Base-by-base conservation (phyloP, 1,140 invertebrate species). In the Achatina immaculata region DNA sequence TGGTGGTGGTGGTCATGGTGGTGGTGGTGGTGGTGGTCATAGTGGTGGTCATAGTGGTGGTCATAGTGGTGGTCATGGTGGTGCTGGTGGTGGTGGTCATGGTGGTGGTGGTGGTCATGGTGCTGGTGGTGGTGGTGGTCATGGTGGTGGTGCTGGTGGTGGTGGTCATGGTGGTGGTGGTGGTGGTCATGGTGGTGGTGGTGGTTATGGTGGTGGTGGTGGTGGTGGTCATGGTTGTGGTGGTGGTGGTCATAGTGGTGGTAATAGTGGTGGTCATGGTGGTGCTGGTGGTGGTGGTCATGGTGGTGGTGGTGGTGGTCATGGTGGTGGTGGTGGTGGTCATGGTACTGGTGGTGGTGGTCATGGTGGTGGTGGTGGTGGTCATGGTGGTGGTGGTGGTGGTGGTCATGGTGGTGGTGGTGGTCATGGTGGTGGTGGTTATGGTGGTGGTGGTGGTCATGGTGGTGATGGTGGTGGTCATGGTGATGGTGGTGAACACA, bases 31-130 rank as follows among this genome's bases (percentile, higher is more conserved):
- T n/a, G n/a, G n/a, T n/a, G n/a, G n/a, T n/a, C n/a, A n/a, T n/a
- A n/a, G n/a, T n/a, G n/a, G n/a, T n/a, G n/a, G n/a, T n/a, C n/a
- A n/a, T n/a, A n/a, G n/a, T n/a, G n/a, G n/a, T n/a, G n/a, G n/a
- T n/a, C n/a, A n/a, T n/a, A n/a, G n/a, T n/a, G n/a, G n/a, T n/a
- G n/a, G n/a, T n/a, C n/a, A 66, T 43, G 51, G 31, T 76, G 79
- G 71, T 68, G 73, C 45, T 51, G 73, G 38, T 58, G 80, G 78
- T 81, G 82, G 78, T 78, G 75, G 48, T 72, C 68, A 83, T 82
- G 82, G 68, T 82, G 80, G 71, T 82, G 80, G 74, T 78, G 82
- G 65, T 82, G 82, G 79, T 79, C 42, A 58, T 78, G 82, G 82
- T 81, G 82, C 78, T 40, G 48, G 72, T 75, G 71, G 42, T 73